A percentile compares a stretch with the other conserved stretches of the same genome.
phyloP scores from a whole-genome alignment of 2,797 vertebrate genomes.

The Myripristis murdjan region DNA sequence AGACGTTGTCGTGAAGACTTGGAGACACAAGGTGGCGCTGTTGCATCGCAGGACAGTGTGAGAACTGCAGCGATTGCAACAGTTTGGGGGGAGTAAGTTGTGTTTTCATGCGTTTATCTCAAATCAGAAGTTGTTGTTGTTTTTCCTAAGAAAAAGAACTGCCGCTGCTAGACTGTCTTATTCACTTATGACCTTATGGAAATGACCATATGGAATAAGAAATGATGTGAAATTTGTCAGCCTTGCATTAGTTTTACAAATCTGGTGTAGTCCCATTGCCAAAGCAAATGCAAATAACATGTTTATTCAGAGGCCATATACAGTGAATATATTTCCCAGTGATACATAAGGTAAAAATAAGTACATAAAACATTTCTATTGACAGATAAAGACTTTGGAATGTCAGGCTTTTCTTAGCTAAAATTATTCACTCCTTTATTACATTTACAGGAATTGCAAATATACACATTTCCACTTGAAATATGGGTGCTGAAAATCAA shows the following conservation, averaged over 20 bases:
- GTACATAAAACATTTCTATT: constrained; percentile 78
- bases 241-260: background rate
- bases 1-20: background rate
- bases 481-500: constrained; percentile 31
- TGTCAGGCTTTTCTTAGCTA: constrained; percentile 70
- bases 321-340: constrained; percentile 75
- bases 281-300: constrained; percentile 65
- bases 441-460: constrained; percentile 76
- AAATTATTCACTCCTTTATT: constrained; percentile 60
- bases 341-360: constrained; percentile 79
- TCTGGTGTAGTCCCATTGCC: constrained; percentile 10
- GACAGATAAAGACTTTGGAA: constrained; percentile 79
- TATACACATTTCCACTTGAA: constrained; percentile 37
- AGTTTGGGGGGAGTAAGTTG: background rate
- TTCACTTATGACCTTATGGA: no score
- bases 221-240: background rate
- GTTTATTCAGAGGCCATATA: constrained; percentile 74
- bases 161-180: no score
- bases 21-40: constrained; percentile 53
- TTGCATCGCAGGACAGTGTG: background rate
- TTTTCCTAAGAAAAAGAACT: no score
- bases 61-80: background rate
- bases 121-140: no score
- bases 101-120: background rate
- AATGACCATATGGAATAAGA: no score